Conservation (phyloP, 2,113 vertebrate genomes). For the Myiozetetes cayanensis region DNA sequence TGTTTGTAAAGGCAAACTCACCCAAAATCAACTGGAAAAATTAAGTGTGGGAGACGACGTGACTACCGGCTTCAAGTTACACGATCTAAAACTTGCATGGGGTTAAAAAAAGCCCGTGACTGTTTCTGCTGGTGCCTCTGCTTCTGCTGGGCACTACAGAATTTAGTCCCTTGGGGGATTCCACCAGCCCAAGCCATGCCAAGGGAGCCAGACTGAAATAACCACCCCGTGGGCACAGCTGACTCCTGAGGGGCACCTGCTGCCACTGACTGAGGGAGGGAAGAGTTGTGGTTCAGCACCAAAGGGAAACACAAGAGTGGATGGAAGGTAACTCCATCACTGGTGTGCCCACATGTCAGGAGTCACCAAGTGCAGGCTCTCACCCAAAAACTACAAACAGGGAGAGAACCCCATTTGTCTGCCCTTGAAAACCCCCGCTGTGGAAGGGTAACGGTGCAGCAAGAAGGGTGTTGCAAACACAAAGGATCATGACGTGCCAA, state of each 20-base stretch:
- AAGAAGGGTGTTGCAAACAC: accelerated
- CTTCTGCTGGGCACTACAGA: conserved; percentile 1
- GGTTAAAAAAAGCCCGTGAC: conserved; percentile 31
- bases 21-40: neutral
- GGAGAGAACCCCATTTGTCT: neutral
- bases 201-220: neutral
- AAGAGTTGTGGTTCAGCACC: neutral
- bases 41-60: neutral
- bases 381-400: neutral
- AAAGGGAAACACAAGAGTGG: neutral
- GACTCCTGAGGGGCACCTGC: neutral
- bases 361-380: neutral
- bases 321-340: neutral
- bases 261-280: neutral
- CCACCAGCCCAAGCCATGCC: neutral
- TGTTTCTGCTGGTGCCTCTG: conserved; percentile 14
- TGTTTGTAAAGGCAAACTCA: neutral
- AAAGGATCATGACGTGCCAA: accelerated
- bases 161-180: neutral
- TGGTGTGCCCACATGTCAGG: accelerated
- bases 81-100: neutral
- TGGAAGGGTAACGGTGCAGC: accelerated
- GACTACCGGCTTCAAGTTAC: neutral
- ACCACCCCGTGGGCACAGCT: neutral
- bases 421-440: neutral